These are phyloP conservation scores for Conchocele bisecta DNA, from an alignment of 2,888 invertebrate species.

Conservation along the genomic window DNA sequence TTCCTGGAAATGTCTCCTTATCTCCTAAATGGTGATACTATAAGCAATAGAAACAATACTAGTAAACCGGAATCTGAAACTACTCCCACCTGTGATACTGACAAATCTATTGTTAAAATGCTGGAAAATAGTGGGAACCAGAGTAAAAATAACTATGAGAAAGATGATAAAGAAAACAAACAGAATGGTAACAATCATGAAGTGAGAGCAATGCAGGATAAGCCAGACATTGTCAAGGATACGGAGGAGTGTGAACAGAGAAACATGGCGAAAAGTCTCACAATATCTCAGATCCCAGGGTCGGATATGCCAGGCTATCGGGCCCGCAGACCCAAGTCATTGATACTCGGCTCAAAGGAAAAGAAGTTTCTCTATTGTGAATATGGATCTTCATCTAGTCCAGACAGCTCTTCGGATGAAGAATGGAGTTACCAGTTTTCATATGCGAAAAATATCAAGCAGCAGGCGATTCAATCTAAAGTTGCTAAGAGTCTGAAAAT, in stretches of 20 bases:
- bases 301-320: slow-evolving; percentile 51
- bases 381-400: slow-evolving; percentile 68
- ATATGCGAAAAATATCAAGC: slow-evolving; percentile 56
- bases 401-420: slow-evolving; percentile 58
- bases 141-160: too few relatives aligned
- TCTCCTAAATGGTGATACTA: background rate
- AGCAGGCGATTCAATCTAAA: slow-evolving; percentile 55
- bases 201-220: slow-evolving; percentile 61
- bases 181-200: slow-evolving; percentile 19
- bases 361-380: slow-evolving; percentile 69
- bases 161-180: background rate
- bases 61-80: too few relatives aligned
- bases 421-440: slow-evolving; percentile 59
- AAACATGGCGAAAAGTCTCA: slow-evolving; percentile 49
- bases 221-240: slow-evolving; percentile 67
- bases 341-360: slow-evolving; percentile 70
- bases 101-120: too few relatives aligned
- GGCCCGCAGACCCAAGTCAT: slow-evolving; percentile 60
- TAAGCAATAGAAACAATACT: background rate
- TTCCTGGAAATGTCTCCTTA: too few relatives aligned
- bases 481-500: slow-evolving; percentile 51
- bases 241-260: slow-evolving; percentile 62
- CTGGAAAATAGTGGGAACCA: too few relatives aligned
- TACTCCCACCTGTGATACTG: too few relatives aligned
- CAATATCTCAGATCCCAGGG: slow-evolving; percentile 52